These are phyloP conservation scores for Drosophila pectinifera DNA, from an alignment of 1,140 invertebrate species.

Conservation along the genomic window DNA sequence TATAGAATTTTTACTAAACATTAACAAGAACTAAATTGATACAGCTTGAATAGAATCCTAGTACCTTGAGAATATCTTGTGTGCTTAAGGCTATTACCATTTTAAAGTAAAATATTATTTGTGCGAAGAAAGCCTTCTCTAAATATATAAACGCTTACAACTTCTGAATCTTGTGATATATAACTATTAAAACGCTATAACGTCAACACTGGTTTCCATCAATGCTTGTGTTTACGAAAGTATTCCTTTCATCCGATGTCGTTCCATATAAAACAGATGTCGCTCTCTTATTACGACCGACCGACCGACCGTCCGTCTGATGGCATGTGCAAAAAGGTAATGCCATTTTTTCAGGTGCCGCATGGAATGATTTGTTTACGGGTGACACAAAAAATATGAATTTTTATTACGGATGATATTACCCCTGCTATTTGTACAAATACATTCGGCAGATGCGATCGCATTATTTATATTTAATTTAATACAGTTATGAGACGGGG, in stretches of 20 bases:
- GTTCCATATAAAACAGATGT: conserved; percentile 43
- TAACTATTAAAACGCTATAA: neutral
- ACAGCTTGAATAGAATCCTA: too few relatives aligned
- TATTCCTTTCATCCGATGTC: conserved; percentile 39
- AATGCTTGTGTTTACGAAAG: conserved; percentile 20
- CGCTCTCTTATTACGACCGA: conserved; percentile 22
- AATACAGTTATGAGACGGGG: neutral
- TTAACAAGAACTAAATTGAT: too few relatives aligned
- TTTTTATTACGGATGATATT: conserved; percentile 38
- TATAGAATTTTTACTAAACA: too few relatives aligned
- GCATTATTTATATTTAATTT: conserved; percentile 21
- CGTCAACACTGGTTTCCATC: neutral
- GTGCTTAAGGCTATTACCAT: too few relatives aligned
- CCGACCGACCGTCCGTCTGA: neutral
- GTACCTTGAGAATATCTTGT: too few relatives aligned
- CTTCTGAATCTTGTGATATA: too few relatives aligned
- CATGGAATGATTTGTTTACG: conserved; percentile 40
- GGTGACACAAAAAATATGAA: conserved; percentile 6
- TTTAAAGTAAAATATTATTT: too few relatives aligned
- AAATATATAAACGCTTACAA: too few relatives aligned
- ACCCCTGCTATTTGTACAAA: conserved; percentile 21
- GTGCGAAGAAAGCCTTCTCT: too few relatives aligned
- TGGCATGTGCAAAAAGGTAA: conserved; percentile 43
- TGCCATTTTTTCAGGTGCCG: conserved; percentile 38
- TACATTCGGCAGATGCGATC: conserved; percentile 19